Evolutionary conservation across 2,113 vertebrate species (phyloP), one percentile per base, ranked within the genome.

Genomic region (Colossoma macropomum): DNA sequence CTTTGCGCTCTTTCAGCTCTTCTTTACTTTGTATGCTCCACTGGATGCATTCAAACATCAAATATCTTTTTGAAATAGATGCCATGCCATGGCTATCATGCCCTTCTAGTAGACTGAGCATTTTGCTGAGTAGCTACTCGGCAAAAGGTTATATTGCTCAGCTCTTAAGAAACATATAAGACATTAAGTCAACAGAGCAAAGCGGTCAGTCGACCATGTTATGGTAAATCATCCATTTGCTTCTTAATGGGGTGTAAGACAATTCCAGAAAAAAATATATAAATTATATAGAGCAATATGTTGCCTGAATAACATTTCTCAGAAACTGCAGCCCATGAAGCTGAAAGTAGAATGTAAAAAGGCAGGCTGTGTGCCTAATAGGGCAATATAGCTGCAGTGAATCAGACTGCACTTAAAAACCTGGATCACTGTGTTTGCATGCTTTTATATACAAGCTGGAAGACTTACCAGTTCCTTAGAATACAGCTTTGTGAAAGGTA

Each of bases 331-430:
- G 19, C 45, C 34, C n/a, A 28, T 48, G 12, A 60, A 63, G n/a
- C 15, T 19, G 60, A 28, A 81, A 73, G 77, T 32, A 62, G 6
- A 65, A 25, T 56, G 81, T 34, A 75, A 13, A 38, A 32, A 23
- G 16, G 65, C 65, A 66, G 71, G 77, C 74, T 84, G 21, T 45
- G 77, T 45, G 72, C 60, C 62, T 48, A 81, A 77, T 84, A 65
- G 59, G 60, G 50, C 79, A 84, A 82, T n/a, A 66, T 2, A 48
- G 28, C 13, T 2, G 34, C 65, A 52, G 66, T 62, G 28, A 16
- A 30, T 70, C 25, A 71, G 81, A 38, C 79, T 84, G 84, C 83
- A 48, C 12, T 91, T 90, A 91, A 92, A 92, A 90, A 91, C 86
- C 90, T 85, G 70, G 82, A 91, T 91, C 84, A 71, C 87, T 45